Percentiles rank a stretch among this genome's conserved stretches.
Evolutionary conservation across 2,888 invertebrate species (phyloP).

Genomic region (Philonicus albiceps): DNA sequence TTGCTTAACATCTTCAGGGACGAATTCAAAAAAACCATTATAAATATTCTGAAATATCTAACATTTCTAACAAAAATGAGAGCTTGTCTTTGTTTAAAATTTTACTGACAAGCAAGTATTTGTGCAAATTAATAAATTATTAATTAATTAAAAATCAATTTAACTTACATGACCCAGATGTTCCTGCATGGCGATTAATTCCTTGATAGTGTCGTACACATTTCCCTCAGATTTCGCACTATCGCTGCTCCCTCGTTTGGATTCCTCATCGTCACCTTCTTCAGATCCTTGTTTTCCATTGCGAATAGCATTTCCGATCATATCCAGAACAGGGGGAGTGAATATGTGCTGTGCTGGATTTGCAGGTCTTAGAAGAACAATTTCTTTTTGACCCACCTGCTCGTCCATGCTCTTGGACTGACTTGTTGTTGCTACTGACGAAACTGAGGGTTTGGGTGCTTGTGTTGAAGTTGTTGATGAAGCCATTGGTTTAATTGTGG

Average conservation of each 20-base stretch:
- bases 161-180: slow-evolving; percentile 16
- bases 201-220: slow-evolving; percentile 67
- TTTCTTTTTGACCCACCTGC: slow-evolving; percentile 69
- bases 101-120: not conserved
- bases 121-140: not conserved
- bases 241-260: slow-evolving; percentile 46
- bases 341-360: slow-evolving; percentile 62
- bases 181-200: slow-evolving; percentile 64
- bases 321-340: slow-evolving; percentile 65
- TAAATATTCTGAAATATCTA: no score
- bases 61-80: no score
- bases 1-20: no score
- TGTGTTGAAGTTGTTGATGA: slow-evolving; percentile 27
- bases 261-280: not conserved
- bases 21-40: no score
- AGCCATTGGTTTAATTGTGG: slow-evolving; percentile 27
- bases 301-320: slow-evolving; percentile 50
- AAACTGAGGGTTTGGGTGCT: slow-evolving; percentile 37
- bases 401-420: slow-evolving; percentile 66
- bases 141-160: not conserved
- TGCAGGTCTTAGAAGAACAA: slow-evolving; percentile 70
- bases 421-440: slow-evolving; percentile 63
- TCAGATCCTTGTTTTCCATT: not conserved
- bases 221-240: slow-evolving; percentile 43
- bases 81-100: not conserved